phyloP scores from a whole-genome alignment of 2,113 vertebrate genomes.

The Alectura lathami region DNA sequence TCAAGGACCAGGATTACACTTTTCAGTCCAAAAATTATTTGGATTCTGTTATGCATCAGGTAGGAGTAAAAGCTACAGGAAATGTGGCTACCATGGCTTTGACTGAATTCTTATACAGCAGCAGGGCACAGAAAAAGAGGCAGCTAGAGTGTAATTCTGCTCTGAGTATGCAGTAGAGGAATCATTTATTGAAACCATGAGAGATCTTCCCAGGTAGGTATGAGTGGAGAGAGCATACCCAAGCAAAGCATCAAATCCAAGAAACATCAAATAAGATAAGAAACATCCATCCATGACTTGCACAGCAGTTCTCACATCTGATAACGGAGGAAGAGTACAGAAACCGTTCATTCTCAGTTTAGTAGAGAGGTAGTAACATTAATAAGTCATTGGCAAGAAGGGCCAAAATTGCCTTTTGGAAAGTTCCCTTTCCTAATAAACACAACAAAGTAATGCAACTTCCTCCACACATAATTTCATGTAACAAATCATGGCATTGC shows the following conservation, averaged over 20 bases:
- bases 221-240: neutral
- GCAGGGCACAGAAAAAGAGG: neutral
- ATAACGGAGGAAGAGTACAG: neutral
- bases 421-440: neutral
- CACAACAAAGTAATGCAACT: neutral
- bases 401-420: neutral
- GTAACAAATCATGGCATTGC: neutral
- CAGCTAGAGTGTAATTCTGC: neutral
- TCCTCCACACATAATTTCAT: neutral
- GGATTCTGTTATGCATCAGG: neutral
- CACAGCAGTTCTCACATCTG: neutral
- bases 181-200: neutral
- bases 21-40: neutral
- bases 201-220: neutral
- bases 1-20: neutral
- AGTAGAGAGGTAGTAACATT: neutral
- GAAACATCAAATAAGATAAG: neutral
- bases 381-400: neutral
- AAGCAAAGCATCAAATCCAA: neutral
- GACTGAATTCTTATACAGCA: neutral
- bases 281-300: neutral
- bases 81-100: neutral
- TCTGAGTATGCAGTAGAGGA: neutral
- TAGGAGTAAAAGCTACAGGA: neutral
- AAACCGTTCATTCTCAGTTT: neutral